Conservation (phyloP, 2,888 invertebrate species). For the Pseudococcus jackbeardsleyi region DNA sequence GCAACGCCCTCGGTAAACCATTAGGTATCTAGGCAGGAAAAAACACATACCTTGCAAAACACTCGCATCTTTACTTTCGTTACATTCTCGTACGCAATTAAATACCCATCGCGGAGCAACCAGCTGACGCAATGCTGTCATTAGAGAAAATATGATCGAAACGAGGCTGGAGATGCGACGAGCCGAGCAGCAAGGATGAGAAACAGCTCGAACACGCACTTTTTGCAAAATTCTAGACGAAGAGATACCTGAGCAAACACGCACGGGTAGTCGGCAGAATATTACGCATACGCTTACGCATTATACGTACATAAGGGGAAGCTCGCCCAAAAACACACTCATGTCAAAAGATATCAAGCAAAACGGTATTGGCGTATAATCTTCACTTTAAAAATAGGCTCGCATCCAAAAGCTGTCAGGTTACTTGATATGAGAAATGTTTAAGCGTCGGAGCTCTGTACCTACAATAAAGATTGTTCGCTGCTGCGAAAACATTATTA, state of each 20-base stretch:
- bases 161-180: not conserved
- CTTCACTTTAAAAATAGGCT: slow-evolving; percentile 37
- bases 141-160: slow-evolving; percentile 7
- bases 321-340: slow-evolving; percentile 20
- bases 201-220: not conserved
- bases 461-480: slow-evolving; percentile 35
- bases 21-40: no score
- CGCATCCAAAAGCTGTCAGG: slow-evolving; percentile 47
- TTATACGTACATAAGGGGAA: not conserved
- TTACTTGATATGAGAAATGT: slow-evolving; percentile 46
- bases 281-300: not conserved
- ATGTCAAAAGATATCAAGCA: slow-evolving; percentile 36
- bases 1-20: no score
- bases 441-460: not conserved
- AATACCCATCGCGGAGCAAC: slow-evolving; percentile 7
- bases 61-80: not conserved
- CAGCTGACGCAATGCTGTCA: not conserved
- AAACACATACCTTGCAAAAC: no score
- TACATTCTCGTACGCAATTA: slow-evolving; percentile 20
- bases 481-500: slow-evolving; percentile 42
- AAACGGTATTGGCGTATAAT: slow-evolving; percentile 40
- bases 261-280: not conserved
- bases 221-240: not conserved
- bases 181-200: not conserved
- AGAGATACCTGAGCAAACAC: not conserved